Evolutionary conservation across 2,113 vertebrate genomes (phyloP).

Genomic region (Pollimyrus isidori): DNA sequence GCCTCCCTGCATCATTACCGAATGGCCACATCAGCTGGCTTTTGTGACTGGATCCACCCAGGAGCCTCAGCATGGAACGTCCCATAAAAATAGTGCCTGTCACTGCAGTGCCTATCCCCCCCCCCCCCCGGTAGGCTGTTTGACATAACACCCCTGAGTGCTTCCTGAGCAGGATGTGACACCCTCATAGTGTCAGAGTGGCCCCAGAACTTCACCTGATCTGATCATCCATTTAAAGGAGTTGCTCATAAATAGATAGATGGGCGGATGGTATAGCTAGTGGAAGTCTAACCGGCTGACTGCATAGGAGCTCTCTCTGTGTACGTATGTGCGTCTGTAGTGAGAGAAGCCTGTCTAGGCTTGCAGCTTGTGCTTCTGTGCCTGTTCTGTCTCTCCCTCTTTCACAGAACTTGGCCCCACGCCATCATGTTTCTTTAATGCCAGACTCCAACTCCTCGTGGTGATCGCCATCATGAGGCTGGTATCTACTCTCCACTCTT

Average conservation of each 20-base stretch:
- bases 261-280: background rate
- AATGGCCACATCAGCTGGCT: background rate
- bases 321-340: background rate
- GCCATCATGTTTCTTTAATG: background rate
- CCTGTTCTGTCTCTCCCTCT: background rate
- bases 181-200: background rate
- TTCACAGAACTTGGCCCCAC: background rate
- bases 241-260: background rate
- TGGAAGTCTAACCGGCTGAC: background rate
- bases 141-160: background rate
- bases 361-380: background rate
- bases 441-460: background rate
- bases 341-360: background rate
- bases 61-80: background rate
- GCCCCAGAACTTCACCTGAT: background rate
- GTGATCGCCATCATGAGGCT: background rate
- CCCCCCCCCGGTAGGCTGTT: background rate
- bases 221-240: background rate
- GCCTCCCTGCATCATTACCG: background rate
- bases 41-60: slow-evolving; percentile 11
- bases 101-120: background rate
- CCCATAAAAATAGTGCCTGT: background rate
- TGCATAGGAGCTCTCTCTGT: background rate
- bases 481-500: background rate
- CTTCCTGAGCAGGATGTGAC: background rate